phyloP scores from a whole-genome alignment of 2,888 invertebrate species.

The Drosophila anomalata region DNA sequence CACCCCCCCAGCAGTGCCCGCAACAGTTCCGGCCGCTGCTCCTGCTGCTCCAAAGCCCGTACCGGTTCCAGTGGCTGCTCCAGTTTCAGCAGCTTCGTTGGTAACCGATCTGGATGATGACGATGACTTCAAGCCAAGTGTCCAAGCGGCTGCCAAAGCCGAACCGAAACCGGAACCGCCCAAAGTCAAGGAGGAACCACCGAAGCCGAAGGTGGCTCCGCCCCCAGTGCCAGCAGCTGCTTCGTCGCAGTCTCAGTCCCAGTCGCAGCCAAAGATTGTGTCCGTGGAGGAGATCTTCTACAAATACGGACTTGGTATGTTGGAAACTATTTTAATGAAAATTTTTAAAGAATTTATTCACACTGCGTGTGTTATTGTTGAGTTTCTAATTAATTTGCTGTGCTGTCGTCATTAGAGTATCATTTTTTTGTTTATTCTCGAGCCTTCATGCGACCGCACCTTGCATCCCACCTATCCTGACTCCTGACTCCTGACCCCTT shows the following conservation, averaged over 20 bases:
- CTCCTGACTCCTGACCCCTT: background rate
- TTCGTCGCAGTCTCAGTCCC: constrained; percentile 5
- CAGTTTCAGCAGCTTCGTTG: constrained; percentile 31
- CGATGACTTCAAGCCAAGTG: constrained; percentile 59
- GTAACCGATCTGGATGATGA: constrained; percentile 80
- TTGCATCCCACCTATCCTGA: constrained; percentile 32
- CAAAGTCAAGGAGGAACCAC: constrained; percentile 62
- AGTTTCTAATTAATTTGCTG: constrained; percentile 32
- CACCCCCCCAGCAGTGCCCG: constrained; percentile 43
- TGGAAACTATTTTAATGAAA: background rate
- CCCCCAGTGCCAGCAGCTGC: constrained; percentile 1
- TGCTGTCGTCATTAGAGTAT: constrained; percentile 27
- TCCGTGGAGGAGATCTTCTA: constrained; percentile 87
- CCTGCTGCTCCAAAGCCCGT: constrained; percentile 5
- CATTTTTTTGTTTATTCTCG: constrained; percentile 23
- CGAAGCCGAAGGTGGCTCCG: constrained; percentile 46
- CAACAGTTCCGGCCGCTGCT: constrained; percentile 7
- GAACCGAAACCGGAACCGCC: constrained; percentile 48
- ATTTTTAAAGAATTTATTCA: background rate
- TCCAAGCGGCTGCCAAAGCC: constrained; percentile 31
- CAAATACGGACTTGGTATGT: constrained; percentile 88
- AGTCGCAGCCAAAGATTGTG: constrained; percentile 79
- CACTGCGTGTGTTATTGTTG: constrained; percentile 5
- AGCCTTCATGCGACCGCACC: constrained; percentile 45
- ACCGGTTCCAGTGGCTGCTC: constrained; percentile 32